Evolutionary conservation across 2,113 vertebrate species (phyloP), one percentile per base, ranked within the genome.

Genomic region (Pampusana beccarii): DNA sequence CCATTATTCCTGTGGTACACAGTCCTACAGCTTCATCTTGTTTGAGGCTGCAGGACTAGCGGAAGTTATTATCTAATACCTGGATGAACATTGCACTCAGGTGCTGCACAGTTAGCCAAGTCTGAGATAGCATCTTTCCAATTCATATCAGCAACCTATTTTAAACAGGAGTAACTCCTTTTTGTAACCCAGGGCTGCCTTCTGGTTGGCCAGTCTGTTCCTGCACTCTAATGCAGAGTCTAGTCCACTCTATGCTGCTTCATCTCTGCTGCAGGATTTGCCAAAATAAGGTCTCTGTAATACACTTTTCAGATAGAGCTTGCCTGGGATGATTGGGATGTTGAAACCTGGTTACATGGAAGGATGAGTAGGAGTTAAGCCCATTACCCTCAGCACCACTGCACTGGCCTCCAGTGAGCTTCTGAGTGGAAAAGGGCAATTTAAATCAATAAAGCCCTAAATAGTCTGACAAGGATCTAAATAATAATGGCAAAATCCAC

Each of bases 261-360:
- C 33, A 34, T 81, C 73, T 61, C 29, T 24, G 12, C 33, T 79
- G 54, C 33, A 87, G 80, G 36, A 81, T 91, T 91, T 87, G 31
- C 21, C 70, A 90, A 84, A 91, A 87, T 69, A 93, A 92, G 53
- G 62, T 67, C 58, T 73, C 56, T 38, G 24, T 66, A 88, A 80
- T 33, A n/a, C 17, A n/a, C 29, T 84, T 86, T 72, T 42, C 77
- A 57, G 86, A 86, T 78, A 60, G 57, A 89, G 34, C 48, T 80
- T 81, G 36, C 33, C 48, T 66, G 11, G 71, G 80, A 73, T 66
- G 42, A n/a, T 60, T 38, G 34, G 60, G 77, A 81, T 91, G 62
- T 51, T 72, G 84, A 89, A 91, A 89, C 56, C 21, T 80, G 64
- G 46, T 46, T 90, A 86, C 51, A 80, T 6, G 28, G 61, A 91